Base-by-base conservation (phyloP, 2,888 invertebrate species). In the Parapristionchus giblindavisi region DNA sequence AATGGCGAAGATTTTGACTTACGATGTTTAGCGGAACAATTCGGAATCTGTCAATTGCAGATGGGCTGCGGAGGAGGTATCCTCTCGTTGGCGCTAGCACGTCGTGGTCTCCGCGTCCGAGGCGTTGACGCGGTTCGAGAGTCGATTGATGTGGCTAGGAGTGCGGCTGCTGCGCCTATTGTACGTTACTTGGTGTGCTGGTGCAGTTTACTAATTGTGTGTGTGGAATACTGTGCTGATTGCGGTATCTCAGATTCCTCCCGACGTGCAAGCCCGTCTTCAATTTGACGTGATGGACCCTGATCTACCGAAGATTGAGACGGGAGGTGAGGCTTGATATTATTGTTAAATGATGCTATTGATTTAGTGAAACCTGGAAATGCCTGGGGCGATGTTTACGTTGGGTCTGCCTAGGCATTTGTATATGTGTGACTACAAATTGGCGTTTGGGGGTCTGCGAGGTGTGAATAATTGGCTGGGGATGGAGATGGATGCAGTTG, bases 61-160 rank as follows among this genome's bases (percentile, higher is more conserved):
- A 92, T 95, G 74, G 97, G 96, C 0, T 96, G 96, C 89, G 97
- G 97, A 40, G 96, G 93, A 56, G 95, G 95, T 0, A 91, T 94
- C 75, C 87, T 94, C 4, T 90, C 92, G 14, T 93, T 93, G 36
- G 85, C 88, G 5, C 78, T 88, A 38, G 85, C 84, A 8, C 71
- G 87, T 54, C 78, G 83, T 32, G 87, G 87, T 8, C 83, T 87
- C 11, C 68, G 79, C 8, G 87, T 88, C n/a, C 78, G 78, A 11
- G 88, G 88, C 24, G 77, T 88, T 24, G 88, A 88, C 76, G 83
- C 85, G 6, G 60, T 60, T 29, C n/a, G 11, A 5, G 73, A 73
- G 17, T 32, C 60, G 60, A 43, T 73, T 8, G 34, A 11, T 3
- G 60, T 52, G 34, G 73, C 73, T 8, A 24, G n/a, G 48, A 27